Evolutionary conservation across 2,113 vertebrate species (phyloP), one percentile per base, ranked within the genome.

Genomic region (Oophaga pumilio): DNA sequence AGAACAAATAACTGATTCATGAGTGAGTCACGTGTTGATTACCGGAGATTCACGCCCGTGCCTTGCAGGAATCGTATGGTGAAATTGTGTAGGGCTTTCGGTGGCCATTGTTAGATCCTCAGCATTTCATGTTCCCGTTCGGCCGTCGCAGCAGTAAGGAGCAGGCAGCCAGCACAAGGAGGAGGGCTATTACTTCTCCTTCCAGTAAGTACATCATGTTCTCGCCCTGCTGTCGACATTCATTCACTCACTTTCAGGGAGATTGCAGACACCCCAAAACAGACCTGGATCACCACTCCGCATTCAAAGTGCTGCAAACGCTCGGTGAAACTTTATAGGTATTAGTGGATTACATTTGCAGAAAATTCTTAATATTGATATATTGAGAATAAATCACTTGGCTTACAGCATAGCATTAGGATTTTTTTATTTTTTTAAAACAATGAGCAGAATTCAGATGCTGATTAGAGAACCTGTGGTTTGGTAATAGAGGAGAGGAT

Each of bases 1-100:
- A 83, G 33, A 83, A 49, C 62, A 82, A 62, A 82, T 50, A 33
- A 43, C 3, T 43, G 79, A 81, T 62, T 80, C 57, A 81, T 81
- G 17, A 22, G 15, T 73, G 52, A 60, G 77, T 80, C 77, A 60
- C 28, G 17, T 17, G 43, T 82, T 52, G 52, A 24, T 82, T 43
- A 26, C 49, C n/a, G 66, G 60, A 52, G 43, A 69, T 53, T 22
- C 43, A 17, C n/a, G 22, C 62, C 62, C 17, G 8, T n/a, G 17
- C 62, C 8, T 53, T 62, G 24, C 81, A 17, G 81, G 52, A 26
- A 83, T 82, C 8, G 15, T n/a, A 49, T 15, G 62, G 49, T 68
- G 62, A 53, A 53, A 17, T 53, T 57, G 9, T 83, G 62, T 28
- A 53, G 62, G 52, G 69, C 68, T 43, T 50, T 62, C 12, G 79